Evolutionary conservation across 2,888 invertebrate species (phyloP).

Genomic region (Drepanosiphum platanoidis): DNA sequence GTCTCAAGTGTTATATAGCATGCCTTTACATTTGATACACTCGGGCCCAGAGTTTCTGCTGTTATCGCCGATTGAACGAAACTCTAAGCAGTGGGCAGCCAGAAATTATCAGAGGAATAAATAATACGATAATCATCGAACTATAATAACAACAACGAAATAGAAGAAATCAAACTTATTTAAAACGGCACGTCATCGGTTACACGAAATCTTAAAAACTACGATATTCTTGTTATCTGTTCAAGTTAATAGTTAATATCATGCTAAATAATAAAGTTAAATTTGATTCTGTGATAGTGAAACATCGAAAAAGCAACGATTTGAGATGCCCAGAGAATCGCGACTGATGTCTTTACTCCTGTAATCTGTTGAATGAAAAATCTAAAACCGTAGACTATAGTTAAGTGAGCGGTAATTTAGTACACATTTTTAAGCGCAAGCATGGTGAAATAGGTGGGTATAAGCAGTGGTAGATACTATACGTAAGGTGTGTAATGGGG

Average conservation of each 20-base stretch:
- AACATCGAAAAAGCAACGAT: neutral
- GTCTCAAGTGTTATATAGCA: neutral
- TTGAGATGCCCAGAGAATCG: neutral
- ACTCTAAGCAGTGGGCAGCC: neutral
- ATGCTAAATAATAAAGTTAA: neutral
- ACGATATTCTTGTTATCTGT: neutral
- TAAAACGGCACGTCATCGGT: neutral
- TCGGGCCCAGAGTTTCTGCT: neutral
- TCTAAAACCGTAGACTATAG: neutral
- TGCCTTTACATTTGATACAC: neutral
- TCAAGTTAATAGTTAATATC: neutral
- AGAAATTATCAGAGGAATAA: neutral
- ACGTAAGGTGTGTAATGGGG: slow-evolving; percentile 8
- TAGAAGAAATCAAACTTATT: neutral
- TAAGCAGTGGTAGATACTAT: neutral
- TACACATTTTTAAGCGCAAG: slow-evolving; percentile 1
- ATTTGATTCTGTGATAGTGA: neutral
- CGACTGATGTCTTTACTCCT: too few relatives aligned
- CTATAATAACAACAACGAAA: neutral
- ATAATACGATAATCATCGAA: neutral
- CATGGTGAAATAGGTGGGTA: neutral
- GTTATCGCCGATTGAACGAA: neutral
- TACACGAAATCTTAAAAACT: neutral
- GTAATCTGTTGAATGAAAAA: neutral
- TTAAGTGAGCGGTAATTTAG: neutral